Percentiles rank a stretch among this genome's conserved stretches.
phyloP scores from a whole-genome alignment of 2,113 vertebrate genomes.

The Anarhynchus alexandrinus region DNA sequence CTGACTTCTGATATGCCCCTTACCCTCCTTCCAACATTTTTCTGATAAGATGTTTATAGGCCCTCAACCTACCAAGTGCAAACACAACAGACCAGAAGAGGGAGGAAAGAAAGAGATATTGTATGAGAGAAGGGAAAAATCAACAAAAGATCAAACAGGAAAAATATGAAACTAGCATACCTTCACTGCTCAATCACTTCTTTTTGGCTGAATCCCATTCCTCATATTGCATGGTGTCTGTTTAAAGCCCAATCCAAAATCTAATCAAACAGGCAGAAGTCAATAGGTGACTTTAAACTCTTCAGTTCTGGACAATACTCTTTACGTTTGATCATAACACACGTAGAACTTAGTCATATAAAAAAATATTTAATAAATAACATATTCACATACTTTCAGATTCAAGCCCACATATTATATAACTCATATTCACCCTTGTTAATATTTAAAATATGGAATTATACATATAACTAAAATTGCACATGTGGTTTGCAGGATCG shows the following conservation, averaged over 20 bases:
- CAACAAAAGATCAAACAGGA: constrained; percentile 33
- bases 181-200: neutral
- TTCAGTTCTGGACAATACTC: neutral
- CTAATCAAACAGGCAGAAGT: neutral
- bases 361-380: neutral
- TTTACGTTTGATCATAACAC: neutral
- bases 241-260: neutral
- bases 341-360: neutral
- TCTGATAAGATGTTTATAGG: constrained; percentile 40
- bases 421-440: neutral
- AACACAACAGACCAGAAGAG: constrained; percentile 43
- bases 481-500: neutral
- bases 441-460: neutral
- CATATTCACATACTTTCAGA: neutral
- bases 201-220: neutral
- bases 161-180: constrained; percentile 1
- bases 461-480: neutral
- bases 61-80: constrained; percentile 15
- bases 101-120: neutral
- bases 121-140: constrained; percentile 2
- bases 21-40: constrained; percentile 22
- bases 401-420: neutral
- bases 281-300: neutral
- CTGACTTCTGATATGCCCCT: neutral
- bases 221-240: neutral